These are phyloP conservation scores for Acleris emargana DNA, from an alignment of 2,888 invertebrate species.

Conservation along the genomic window DNA sequence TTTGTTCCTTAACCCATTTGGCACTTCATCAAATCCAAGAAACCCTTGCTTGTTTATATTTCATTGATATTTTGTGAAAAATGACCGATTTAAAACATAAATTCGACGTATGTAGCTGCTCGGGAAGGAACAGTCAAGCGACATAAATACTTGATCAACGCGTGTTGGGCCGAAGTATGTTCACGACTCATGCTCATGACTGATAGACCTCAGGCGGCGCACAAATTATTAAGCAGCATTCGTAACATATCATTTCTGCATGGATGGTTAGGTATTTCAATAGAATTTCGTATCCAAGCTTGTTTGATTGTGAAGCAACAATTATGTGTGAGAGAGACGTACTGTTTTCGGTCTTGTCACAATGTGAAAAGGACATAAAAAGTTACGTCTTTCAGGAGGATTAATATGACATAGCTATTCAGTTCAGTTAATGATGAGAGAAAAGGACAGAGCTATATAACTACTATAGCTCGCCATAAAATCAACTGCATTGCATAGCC, in stretches of 20 bases:
- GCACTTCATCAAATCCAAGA: too few species aligned
- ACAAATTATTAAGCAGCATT: constrained; percentile 24
- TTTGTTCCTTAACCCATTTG: too few species aligned
- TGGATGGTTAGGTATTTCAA: constrained; percentile 6
- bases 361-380: too few species aligned
- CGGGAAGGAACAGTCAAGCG: constrained; percentile 3
- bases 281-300: not conserved
- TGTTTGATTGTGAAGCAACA: not conserved
- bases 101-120: not conserved
- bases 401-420: too few species aligned
- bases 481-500: too few species aligned
- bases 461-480: too few species aligned
- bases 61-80: not conserved
- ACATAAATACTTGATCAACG: constrained; percentile 25
- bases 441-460: too few species aligned
- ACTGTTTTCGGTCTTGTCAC: too few species aligned
- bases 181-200: constrained; percentile 16
- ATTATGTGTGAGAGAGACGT: not conserved
- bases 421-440: too few species aligned
- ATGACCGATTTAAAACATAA: not conserved
- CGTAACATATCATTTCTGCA: constrained; percentile 8
- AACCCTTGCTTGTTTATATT: too few species aligned
- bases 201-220: constrained; percentile 13
- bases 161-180: constrained; percentile 13
- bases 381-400: too few species aligned